Base-by-base conservation (phyloP, 35 echinoderm and acorn worm genomes). In the Hemicentrotus pulcherrimus region DNA sequence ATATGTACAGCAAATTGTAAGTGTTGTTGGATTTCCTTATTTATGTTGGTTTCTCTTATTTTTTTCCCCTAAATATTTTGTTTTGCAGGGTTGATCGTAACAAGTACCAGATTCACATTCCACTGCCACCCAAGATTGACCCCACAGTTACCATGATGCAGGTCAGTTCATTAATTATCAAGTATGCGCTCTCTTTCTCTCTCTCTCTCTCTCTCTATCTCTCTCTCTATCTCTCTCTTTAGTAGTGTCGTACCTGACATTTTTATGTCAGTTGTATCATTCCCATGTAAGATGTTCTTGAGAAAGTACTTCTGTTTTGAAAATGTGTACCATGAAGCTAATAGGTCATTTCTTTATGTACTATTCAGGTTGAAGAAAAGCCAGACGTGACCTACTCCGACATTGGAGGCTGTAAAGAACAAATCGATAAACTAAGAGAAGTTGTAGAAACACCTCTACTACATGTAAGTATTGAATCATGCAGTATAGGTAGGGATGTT, bases 21-120 rank as follows among this genome's bases (percentile, higher is more conserved):
- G 35, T 41, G 35, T 41, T 59, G 9, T n/a, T 78, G 19, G 65
- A 7, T 18, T 78, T 4, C 61, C 4, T 24, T 71, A 6, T 7
- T 22, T 78, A 78, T 78, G 7, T 4, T n/a, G 28, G 65, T 78
- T 22, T 78, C 65, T 28, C 5, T 31, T 94, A 86, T 32, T 47
- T 47, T 46, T 94, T 30, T 28, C 91, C 11, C 47, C 33, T n/a
- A 94, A 18, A 86, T 46, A 2, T 88, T 94, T 59, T 89, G 2
- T 86, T 95, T 94, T 88, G 35, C 98, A 99, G 98, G 65, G 98
- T 99, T 97, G 98, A 99, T 48, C 95, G 98, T 91, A 99, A 99
- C 89, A 99, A 99, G 92, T 99, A 99, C 87, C 98, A 99, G 95
- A 99, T 99, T 96, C 98, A 99, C 95, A 99, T 99, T 95, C 98